These are phyloP conservation scores for Grallaria varia DNA, from an alignment of 2,113 vertebrate species.

Conservation along the genomic window DNA sequence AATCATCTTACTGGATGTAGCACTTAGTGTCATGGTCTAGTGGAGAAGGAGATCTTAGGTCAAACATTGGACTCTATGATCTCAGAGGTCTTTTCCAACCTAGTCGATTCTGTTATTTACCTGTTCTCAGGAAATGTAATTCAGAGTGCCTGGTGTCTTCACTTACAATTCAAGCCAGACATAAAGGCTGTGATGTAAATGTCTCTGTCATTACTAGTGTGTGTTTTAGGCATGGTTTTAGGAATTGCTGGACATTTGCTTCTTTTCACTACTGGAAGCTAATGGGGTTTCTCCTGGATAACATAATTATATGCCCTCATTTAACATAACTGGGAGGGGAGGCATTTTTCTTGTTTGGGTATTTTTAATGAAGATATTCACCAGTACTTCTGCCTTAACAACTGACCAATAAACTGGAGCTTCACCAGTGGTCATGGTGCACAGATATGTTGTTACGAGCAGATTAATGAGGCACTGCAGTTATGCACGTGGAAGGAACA, in stretches of 20 bases:
- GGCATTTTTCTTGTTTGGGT: not conserved
- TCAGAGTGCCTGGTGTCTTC: not conserved
- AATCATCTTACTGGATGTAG: not conserved
- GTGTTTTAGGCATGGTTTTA: not conserved
- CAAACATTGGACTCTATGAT: too few relatives aligned
- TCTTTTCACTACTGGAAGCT: not conserved
- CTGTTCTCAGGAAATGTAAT: not conserved
- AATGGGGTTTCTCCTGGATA: not conserved
- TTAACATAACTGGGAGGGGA: fast-evolving
- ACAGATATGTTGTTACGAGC: not conserved
- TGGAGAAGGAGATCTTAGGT: too few relatives aligned
- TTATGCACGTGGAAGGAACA: not conserved
- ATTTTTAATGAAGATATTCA: not conserved
- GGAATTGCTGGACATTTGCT: not conserved
- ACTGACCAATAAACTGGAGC: not conserved
- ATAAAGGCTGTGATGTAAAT: not conserved
- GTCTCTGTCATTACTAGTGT: not conserved
- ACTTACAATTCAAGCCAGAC: not conserved
- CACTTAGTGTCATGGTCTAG: too few relatives aligned
- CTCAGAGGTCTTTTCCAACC: too few relatives aligned
- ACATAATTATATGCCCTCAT: not conserved
- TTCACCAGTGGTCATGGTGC: not conserved
- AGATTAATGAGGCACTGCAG: not conserved
- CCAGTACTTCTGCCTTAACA: not conserved
- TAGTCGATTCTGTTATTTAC: not conserved